Base-by-base conservation (phyloP, 2,797 vertebrate species). In the Coendou prehensilis region DNA sequence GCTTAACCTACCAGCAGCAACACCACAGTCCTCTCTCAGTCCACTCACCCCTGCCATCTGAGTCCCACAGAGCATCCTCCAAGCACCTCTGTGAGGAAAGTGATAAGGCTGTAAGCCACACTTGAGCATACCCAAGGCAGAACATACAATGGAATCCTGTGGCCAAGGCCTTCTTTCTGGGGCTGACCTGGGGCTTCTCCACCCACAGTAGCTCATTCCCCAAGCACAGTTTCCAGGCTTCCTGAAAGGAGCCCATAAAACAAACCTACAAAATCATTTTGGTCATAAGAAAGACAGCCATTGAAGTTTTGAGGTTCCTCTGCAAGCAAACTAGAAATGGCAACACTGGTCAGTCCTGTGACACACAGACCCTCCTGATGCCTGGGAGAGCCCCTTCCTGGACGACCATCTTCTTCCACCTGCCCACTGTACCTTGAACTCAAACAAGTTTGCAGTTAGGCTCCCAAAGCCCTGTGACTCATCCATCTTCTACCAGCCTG, bases 381-480 rank as follows among this genome's bases (percentile, higher is more conserved):
- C 37, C 57, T 0, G 1, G 82, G 11, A 0, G 9, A 76, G 9
- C 14, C 79, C 57, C 45, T 37, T 30, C 17, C 52, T 4, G 18
- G 0, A 63, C 89, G 30, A 45, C 75, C n/a, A 7, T 59, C 57
- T 76, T 47, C 78, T 56, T 54, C 45, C 69, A 81, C 78, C 30
- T 86, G 75, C 47, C 41, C 57, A 23, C 59, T 89, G 95, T 52
- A 96, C 50, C 23, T 11, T 14, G 30, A 71, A 86, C 75, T 91
- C 90, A 47, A 67, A 76, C 52, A 89, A 56, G 63, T 67, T 45
- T 75, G 61, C 17, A 57, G 37, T 28, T 61, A 82, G 93, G 61
- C 23, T 90, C 95, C 61, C 17, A 28, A 88, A 83, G 47, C 75
- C 86, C 80, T 23, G 91, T 63, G 86, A 91, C 76, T 93, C 94